Conservation (phyloP, 1,140 invertebrate species). For the Carposina sasakii region DNA sequence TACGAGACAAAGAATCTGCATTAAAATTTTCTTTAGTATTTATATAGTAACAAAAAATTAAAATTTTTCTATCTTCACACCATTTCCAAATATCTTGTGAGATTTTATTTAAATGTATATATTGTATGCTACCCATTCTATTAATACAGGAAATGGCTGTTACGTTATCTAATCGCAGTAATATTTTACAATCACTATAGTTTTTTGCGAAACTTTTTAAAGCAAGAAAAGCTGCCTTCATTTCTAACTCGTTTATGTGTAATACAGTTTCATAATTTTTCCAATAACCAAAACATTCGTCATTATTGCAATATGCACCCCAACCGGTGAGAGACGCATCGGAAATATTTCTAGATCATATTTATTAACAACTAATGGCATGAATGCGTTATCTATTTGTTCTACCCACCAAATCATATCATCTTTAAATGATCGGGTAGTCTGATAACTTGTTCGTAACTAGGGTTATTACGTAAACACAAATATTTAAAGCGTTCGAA, state of each 20-base stretch:
- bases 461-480: conserved; percentile 10
- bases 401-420: conserved; percentile 5
- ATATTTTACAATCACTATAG: conserved; percentile 5
- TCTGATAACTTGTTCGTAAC: conserved; percentile 9
- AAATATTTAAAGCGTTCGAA: conserved; percentile 14
- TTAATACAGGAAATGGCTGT: conserved; percentile 30
- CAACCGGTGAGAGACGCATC: not conserved
- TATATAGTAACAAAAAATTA: conserved; percentile 6
- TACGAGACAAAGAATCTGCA: conserved; percentile 1
- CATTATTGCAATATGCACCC: not conserved
- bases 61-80: conserved; percentile 5
- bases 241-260: conserved; percentile 5
- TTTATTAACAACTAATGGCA: not conserved
- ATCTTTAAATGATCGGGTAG: conserved; percentile 4
- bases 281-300: not conserved
- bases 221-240: conserved; percentile 6
- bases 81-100: conserved; percentile 6
- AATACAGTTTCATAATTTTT: not conserved
- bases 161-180: conserved; percentile 26
- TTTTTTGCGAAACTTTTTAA: conserved; percentile 3
- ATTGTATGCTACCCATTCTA: conserved; percentile 7
- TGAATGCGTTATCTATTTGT: not conserved
- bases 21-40: not conserved
- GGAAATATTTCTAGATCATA: conserved; percentile 4
- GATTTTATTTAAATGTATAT: conserved; percentile 7